Conservation (phyloP, 2,113 vertebrate genomes). For the Corydoras sp. region DNA sequence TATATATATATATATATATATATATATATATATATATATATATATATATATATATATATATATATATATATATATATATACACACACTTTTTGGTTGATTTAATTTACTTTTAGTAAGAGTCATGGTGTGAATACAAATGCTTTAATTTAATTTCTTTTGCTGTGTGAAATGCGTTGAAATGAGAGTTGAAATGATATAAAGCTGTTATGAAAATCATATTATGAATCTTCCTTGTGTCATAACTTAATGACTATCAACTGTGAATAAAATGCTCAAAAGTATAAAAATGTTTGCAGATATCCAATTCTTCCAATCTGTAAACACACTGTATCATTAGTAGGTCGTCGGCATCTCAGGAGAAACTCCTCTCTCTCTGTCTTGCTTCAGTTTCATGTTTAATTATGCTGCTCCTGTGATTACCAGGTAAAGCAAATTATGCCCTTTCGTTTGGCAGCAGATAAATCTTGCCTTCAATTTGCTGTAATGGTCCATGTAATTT, state of each 20-base stretch:
- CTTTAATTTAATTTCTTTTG: no score
- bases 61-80: no score
- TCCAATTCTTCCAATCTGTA: slow-evolving; percentile 11
- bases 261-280: neutral
- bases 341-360: slow-evolving; percentile 19
- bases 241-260: neutral
- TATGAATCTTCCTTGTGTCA: no score
- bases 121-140: no score
- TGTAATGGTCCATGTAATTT: slow-evolving; percentile 71
- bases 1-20: no score
- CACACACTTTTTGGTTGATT: no score
- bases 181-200: no score
- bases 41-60: no score
- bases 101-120: no score
- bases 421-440: slow-evolving; percentile 63
- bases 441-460: slow-evolving; percentile 63
- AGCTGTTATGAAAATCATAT: no score
- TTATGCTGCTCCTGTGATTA: slow-evolving; percentile 46
- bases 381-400: slow-evolving; percentile 43
- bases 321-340: slow-evolving; percentile 17
- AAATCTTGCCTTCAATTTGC: slow-evolving; percentile 66
- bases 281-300: neutral
- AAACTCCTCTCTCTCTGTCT: slow-evolving; percentile 21
- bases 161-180: no score
- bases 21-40: no score